Conservation (phyloP, 2,113 vertebrate genomes). For the Lepisosteus osseus region DNA sequence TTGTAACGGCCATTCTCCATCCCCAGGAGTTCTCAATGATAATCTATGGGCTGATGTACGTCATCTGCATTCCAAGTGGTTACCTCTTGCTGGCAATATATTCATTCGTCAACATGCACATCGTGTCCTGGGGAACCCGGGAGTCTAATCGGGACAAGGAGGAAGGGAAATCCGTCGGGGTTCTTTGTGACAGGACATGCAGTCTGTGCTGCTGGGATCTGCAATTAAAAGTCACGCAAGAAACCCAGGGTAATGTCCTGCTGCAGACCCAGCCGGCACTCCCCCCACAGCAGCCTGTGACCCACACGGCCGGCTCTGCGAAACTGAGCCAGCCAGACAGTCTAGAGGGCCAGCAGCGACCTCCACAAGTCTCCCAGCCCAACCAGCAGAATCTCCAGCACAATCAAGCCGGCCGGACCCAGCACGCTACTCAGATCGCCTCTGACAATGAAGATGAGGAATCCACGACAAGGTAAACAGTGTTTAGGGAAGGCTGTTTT, state of each 20-base stretch:
- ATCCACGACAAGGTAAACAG: too few species aligned
- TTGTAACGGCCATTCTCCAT: conserved; percentile 66
- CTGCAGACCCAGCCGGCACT: conserved; percentile 52
- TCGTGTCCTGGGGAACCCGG: conserved; percentile 74
- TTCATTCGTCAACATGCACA: conserved; percentile 74
- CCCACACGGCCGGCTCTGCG: background rate
- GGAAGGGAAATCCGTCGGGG: conserved; percentile 42
- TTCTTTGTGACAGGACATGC: conserved; percentile 61
- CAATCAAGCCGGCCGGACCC: too few species aligned
- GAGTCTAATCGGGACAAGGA: conserved; percentile 56
- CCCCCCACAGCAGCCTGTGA: conserved; percentile 16
- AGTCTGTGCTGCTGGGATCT: conserved; percentile 68
- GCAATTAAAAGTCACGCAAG: conserved; percentile 61
- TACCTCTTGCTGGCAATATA: conserved; percentile 76
- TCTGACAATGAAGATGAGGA: too few species aligned
- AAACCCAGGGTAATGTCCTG: conserved; percentile 55
- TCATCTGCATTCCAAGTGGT: conserved; percentile 75
- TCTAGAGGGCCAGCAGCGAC: background rate
- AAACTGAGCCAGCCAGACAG: background rate
- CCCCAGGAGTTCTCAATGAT: conserved; percentile 67
- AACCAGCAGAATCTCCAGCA: background rate
- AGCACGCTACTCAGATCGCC: too few species aligned
- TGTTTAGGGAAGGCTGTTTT: too few species aligned
- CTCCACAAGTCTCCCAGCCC: background rate
- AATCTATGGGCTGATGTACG: conserved; percentile 73